These are phyloP conservation scores for Limonius californicus DNA, from an alignment of 1,140 invertebrate species.

Conservation along the genomic window DNA sequence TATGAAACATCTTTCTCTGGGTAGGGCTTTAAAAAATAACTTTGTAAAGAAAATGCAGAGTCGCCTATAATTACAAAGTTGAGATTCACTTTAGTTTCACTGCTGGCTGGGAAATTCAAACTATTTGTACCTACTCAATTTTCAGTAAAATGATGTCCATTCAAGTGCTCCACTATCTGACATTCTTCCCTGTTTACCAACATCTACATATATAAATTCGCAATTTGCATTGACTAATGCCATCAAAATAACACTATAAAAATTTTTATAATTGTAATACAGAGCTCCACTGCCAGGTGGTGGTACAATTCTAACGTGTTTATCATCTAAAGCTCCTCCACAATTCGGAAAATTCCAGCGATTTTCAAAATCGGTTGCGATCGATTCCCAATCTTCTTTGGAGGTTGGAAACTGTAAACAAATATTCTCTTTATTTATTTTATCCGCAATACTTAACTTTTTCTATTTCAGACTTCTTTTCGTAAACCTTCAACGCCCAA, in stretches of 20 bases:
- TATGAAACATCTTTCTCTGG: too few relatives aligned
- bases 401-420: constrained; percentile 8
- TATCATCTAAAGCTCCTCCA: too few relatives aligned
- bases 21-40: too few relatives aligned
- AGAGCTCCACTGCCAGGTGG: too few relatives aligned
- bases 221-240: too few relatives aligned
- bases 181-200: too few relatives aligned
- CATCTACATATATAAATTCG: too few relatives aligned
- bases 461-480: background rate
- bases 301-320: constrained; percentile 33
- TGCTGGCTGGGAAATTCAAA: too few relatives aligned
- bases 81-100: constrained; percentile 7
- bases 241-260: background rate
- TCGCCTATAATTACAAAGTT: constrained; percentile 15
- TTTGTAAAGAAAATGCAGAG: constrained; percentile 14
- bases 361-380: too few relatives aligned
- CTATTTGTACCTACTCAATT: constrained; percentile 15
- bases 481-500: background rate
- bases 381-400: constrained; percentile 33
- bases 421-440: background rate
- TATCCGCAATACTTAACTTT: background rate
- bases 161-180: too few relatives aligned
- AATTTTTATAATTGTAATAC: too few relatives aligned
- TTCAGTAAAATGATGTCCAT: too few relatives aligned
- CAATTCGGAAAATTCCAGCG: constrained; percentile 30